Percentiles rank a stretch among this genome's conserved stretches.
Conservation (phyloP, 23 tunicate species). For the Ciona savignyi region DNA sequence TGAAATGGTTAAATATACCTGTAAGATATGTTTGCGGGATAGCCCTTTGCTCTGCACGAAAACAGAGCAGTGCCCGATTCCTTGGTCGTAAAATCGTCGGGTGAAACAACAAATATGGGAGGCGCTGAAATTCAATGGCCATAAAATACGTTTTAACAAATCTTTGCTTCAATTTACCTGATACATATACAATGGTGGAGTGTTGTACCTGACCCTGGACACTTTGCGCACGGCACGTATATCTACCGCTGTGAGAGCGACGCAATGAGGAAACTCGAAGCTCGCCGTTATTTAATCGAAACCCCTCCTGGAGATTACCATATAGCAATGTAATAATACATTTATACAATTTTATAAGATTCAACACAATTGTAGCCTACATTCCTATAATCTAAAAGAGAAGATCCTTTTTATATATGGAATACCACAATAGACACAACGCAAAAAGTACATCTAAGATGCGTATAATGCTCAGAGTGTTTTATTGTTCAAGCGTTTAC, state of each 20-base stretch:
- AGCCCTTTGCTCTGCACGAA: constrained; percentile 44
- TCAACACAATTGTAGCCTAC: too few species aligned
- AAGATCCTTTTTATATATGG: too few species aligned
- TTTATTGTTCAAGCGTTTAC: background rate
- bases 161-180: constrained; percentile 29
- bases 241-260: constrained; percentile 40
- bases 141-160: background rate
- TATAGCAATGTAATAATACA: background rate
- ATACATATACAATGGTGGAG: constrained; percentile 53
- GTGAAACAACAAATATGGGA: constrained; percentile 12
- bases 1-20: constrained; percentile 3
- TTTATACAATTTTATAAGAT: background rate
- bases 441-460: background rate
- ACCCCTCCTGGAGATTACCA: constrained; percentile 24
- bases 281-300: constrained; percentile 25
- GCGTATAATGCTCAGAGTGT: background rate
- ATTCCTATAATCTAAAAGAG: too few species aligned
- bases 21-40: constrained; percentile 40
- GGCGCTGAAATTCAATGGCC: constrained; percentile 23
- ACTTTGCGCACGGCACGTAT: constrained; percentile 57
- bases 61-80: constrained; percentile 40
- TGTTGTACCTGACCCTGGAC: constrained; percentile 45
- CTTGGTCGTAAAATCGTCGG: constrained; percentile 17
- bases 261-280: constrained; percentile 25
- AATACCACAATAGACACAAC: background rate